Percentiles rank a stretch among this genome's conserved stretches.
Evolutionary conservation across 1,140 invertebrate genomes (phyloP).

Genomic region (Parapsyche elsis): DNA sequence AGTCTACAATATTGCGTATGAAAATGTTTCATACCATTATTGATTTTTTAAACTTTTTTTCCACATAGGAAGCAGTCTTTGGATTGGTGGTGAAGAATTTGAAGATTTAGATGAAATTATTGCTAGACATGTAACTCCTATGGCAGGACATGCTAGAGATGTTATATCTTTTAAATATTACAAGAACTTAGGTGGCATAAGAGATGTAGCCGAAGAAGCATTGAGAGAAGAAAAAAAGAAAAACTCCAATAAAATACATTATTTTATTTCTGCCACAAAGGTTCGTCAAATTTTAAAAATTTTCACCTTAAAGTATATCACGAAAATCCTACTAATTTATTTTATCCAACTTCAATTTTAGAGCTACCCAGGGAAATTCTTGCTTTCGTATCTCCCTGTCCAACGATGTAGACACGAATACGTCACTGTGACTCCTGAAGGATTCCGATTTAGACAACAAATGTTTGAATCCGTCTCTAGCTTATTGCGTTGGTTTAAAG

Average conservation of each 20-base stretch:
- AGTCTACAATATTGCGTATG: not conserved
- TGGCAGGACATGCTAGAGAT: conserved; percentile 93
- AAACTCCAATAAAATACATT: conserved; percentile 90
- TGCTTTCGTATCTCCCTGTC: conserved; percentile 93
- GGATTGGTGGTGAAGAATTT: conserved; percentile 91
- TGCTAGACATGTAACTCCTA: conserved; percentile 93
- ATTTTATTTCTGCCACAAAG: conserved; percentile 87
- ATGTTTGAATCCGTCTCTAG: conserved; percentile 87
- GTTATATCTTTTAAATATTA: conserved; percentile 94
- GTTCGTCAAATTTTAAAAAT: conserved; percentile 44
- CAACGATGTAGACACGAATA: conserved; percentile 89
- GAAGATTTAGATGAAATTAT: conserved; percentile 99
- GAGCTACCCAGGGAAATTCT: conserved; percentile 93
- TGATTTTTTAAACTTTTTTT: conserved; percentile 32
- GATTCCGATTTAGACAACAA: conserved; percentile 90
- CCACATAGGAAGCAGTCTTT: conserved; percentile 72
- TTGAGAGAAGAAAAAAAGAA: conserved; percentile 88
- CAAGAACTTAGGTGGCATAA: conserved; percentile 77
- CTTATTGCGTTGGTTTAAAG: conserved; percentile 97
- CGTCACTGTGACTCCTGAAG: conserved; percentile 90
- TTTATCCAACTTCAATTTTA: conserved; percentile 59
- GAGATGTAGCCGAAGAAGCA: conserved; percentile 88
- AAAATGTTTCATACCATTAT: not conserved
- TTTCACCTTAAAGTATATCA: not conserved
- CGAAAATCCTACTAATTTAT: not conserved